A percentile compares a stretch with the other conserved stretches of the same genome.
Evolutionary conservation across 1,140 invertebrate species (phyloP).

Genomic region (Pygmarrhopalites habei): DNA sequence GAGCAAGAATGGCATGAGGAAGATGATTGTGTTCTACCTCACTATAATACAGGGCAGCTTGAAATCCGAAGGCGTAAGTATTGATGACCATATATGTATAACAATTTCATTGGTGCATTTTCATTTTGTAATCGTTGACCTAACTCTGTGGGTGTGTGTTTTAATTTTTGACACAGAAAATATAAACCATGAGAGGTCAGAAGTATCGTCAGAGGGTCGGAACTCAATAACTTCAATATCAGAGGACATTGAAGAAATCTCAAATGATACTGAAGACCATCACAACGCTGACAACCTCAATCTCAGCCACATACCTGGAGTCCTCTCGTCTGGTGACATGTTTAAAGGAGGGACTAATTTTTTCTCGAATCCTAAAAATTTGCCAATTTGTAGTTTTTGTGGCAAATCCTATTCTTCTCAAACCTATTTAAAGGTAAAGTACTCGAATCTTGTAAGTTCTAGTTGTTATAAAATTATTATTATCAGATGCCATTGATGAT

Average conservation of each 20-base stretch:
- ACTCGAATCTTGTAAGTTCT: too few species aligned
- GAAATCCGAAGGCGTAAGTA: not conserved
- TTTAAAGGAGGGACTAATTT: slow-evolving; percentile 4
- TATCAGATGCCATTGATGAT: too few species aligned
- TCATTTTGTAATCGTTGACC: not conserved
- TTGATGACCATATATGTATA: not conserved
- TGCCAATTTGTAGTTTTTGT: slow-evolving; percentile 12
- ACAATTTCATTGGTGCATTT: not conserved
- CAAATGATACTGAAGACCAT: not conserved
- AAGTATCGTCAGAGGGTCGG: not conserved
- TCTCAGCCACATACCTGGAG: not conserved
- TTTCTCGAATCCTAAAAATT: slow-evolving; percentile 9
- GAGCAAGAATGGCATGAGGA: slow-evolving; percentile 2
- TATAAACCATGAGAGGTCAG: slow-evolving; percentile 3
- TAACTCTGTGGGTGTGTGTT: not conserved
- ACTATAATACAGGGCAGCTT: not conserved
- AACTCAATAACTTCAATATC: slow-evolving; percentile 2
- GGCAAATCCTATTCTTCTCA: slow-evolving; percentile 2
- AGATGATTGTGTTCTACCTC: not conserved
- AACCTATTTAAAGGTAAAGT: slow-evolving; percentile 4
- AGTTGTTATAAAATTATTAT: too few species aligned
- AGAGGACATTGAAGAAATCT: slow-evolving; percentile 11
- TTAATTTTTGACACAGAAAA: not conserved
- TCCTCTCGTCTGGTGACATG: not conserved
- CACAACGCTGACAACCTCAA: too few species aligned